Base-by-base conservation (phyloP, 2,797 vertebrate species). In the Babyrousa celebensis region DNA sequence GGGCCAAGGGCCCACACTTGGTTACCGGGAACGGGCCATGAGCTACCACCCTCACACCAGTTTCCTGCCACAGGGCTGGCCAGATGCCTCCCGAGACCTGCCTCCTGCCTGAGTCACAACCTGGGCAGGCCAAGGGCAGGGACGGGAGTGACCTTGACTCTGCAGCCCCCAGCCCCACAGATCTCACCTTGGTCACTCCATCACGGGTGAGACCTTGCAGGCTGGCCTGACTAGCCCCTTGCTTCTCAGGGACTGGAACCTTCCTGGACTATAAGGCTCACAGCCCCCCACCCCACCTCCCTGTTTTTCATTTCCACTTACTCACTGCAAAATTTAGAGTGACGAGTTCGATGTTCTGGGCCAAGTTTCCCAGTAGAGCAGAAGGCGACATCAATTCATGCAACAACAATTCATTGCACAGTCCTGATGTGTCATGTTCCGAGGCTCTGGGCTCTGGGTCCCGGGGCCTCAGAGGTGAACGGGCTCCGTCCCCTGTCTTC, bases 251-350 rank as follows among this genome's bases (percentile, higher is more conserved):
- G n/a, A 58, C 10, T 14, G 32, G 29, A 6, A 6, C 60, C 48
- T 56, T 75, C 17, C 58, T 16, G 29, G 70, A 48, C 82, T 32
- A 0, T 0, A 14, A 56, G 63, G 32, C 60, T 77, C 18, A 6
- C 21, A 29, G 75, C 11, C 43, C 43, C 43, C 9, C 43, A 48
- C 43, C 43, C 43, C 43, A 48, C 40, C 7, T 2, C 23, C 0
- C 62, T 17, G 85, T 56, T 93, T 85, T 83, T 54, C 70, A 43
- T 82, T 97, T 95, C 52, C 12, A 43, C 70, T 85, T 52, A 75
- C 25, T 74, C 52, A 67, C 83, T 54, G 18, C 43, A 67, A 36
- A 68, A 62, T 91, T 74, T 40, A 79, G n/a, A 92, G 43, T 52
- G 32, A 65, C 67, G 68, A 52, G 52, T 93, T 92, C 56, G 63